Evolutionary conservation across 1,140 invertebrate genomes (phyloP), one percentile per base, ranked within the genome.

Genomic region (Trichonephila clavipes): DNA sequence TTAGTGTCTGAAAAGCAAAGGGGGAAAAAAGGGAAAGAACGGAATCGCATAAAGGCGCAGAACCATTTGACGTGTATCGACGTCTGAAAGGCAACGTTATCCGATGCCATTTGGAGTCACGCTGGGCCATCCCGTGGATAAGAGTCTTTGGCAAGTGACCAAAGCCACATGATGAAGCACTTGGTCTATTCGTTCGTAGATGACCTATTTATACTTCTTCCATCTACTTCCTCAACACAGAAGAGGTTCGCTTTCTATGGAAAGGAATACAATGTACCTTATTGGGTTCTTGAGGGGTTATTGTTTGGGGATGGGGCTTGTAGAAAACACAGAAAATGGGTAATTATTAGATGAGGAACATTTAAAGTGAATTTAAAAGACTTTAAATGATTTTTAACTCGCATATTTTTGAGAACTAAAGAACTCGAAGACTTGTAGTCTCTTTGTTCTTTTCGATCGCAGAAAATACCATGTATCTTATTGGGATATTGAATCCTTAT

Each of bases 141-240:
- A 21, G 10, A 59, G 64, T 0, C 40, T 18, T 81, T 90, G 88
- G 88, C 88, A 90, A 90, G 88, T 90, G 61, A 77, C 88, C 88
- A 90, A 90, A 81, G 62, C 69, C 62, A 59, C 66, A 81, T 90
- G 88, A 90, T 90, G 66, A 90, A 90, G 88, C 88, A 90, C 88
- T 90, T 40, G 44, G 87, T 66, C 87, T 88, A 66, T 88, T 88
- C 87, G 69, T 66, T 69, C 72, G 40, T 81, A 90, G 40, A 44
- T 90, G 88, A 90, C 88, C 88, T 90, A 90, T 90, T 90, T 88
- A 69, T 61, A 87, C 72, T 77, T 77, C 72, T 28, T 77, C 18
- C 28, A 34, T 6, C 72, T 34, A 18, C 28, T 77, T 24, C 72
- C 28, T 28, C 66, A 12, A 24, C 66, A 24, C 1, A 69, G 66